Conservation (phyloP, 1,140 invertebrate genomes). For the Drosophila sulfurigaster region DNA sequence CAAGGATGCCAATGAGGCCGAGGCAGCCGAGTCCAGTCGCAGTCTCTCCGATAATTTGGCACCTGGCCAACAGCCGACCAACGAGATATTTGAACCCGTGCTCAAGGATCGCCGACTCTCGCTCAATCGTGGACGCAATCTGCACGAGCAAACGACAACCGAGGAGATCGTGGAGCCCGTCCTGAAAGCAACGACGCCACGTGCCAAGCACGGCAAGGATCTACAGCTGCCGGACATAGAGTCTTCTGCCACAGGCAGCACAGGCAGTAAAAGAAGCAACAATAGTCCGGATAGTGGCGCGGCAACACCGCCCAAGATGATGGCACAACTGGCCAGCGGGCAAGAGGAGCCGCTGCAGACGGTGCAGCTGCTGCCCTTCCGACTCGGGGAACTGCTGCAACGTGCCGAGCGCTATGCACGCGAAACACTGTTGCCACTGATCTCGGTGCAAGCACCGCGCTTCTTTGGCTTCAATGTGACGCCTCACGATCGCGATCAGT, state of each 20-base stretch:
- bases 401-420: conserved; percentile 92
- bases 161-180: conserved; percentile 90
- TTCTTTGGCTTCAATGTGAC: conserved; percentile 86
- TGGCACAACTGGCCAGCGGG: conserved; percentile 46
- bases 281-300: not conserved
- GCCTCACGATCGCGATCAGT: conserved; percentile 43
- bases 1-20: conserved; percentile 85
- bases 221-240: conserved; percentile 54
- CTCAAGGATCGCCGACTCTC: conserved; percentile 66
- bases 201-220: conserved; percentile 85
- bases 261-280: conserved; percentile 8
- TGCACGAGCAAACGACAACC: conserved; percentile 74
- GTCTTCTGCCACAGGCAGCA: not conserved
- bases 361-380: conserved; percentile 91
- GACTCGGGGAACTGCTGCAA: conserved; percentile 91
- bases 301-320: conserved; percentile 54
- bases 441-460: conserved; percentile 91
- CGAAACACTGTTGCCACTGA: conserved; percentile 90
- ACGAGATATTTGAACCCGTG: conserved; percentile 85
- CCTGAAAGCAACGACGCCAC: conserved; percentile 87
- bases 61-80: conserved; percentile 50
- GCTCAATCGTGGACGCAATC: conserved; percentile 67
- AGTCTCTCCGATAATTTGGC: conserved; percentile 86
- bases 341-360: conserved; percentile 86
- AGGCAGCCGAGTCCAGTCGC: conserved; percentile 87